Conservation (phyloP, 2,797 vertebrate species). For the Hapalemur alaotrensis region DNA sequence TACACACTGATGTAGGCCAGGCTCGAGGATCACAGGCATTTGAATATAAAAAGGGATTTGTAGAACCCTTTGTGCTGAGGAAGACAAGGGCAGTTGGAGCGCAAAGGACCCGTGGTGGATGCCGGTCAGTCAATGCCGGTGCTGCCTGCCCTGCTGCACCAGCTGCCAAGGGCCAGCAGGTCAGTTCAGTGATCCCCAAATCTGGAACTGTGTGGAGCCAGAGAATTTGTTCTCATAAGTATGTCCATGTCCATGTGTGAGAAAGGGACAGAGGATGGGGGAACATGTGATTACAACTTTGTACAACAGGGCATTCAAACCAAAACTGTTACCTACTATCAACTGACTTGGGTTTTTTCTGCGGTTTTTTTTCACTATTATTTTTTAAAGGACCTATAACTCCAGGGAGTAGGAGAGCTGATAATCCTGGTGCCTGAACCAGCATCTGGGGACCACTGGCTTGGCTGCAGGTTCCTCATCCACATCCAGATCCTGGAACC, state of each 20-base stretch:
- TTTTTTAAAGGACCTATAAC: background rate
- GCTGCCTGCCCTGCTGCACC: background rate
- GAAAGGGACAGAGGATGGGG: background rate
- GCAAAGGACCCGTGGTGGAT: background rate
- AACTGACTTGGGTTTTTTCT: background rate
- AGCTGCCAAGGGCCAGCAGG: background rate
- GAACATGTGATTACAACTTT: background rate
- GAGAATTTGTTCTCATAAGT: background rate
- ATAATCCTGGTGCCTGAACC: background rate
- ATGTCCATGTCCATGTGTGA: background rate
- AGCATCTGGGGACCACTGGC: background rate
- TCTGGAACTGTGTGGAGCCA: background rate
- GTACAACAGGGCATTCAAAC: background rate
- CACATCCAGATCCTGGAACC: background rate
- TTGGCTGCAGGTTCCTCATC: background rate
- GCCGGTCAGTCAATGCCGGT: background rate
- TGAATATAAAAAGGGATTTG: background rate
- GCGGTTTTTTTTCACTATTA: background rate
- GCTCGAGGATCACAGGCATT: background rate
- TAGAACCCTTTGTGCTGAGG: background rate
- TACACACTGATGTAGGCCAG: background rate
- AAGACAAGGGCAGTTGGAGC: background rate
- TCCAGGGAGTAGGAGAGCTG: background rate
- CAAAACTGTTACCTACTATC: background rate
- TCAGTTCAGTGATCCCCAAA: background rate